Base-by-base conservation (phyloP, 1,140 invertebrate species). In the Arion vulgaris region DNA sequence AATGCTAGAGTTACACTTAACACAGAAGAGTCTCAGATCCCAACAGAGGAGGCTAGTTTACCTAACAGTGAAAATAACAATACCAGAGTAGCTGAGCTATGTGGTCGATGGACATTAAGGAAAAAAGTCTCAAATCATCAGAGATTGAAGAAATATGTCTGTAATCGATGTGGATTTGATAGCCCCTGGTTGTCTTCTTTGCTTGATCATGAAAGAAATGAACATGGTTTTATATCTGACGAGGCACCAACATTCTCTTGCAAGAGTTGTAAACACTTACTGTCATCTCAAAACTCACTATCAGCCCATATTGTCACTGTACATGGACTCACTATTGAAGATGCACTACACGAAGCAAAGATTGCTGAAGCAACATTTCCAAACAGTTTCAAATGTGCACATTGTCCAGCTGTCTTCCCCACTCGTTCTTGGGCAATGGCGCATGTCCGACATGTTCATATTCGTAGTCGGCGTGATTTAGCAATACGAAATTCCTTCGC, bases 101-200 rank as follows among this genome's bases (percentile, higher is more conserved):
- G 85, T 72, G 83, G 83, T 75, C 80, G 81, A 71, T 85, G 85
- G 85, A 84, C 84, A 51, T 68, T 87, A 19, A 84, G 87, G 41
- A 84, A 81, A 53, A 83, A 86, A 66, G 83, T 85, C 36, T 80
- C 86, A 45, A 39, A 49, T 34, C 26, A 68, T n/a, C 41, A 32
- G 23, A 51, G 89, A 69, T 85, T 87, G 74, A 96, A 97, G 91
- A 95, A 95, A 39, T 98, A 97, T 91, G 95, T 96, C 71, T 98
- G 97, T 92, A 95, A 96, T 0, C 95, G 96, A 87, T 98, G 97
- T 88, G 95, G 95, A 66, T 98, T 97, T 90, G 95, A 95, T n/a
- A 97, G 96, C 28, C 94, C 96, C 78, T 95, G 97, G 87, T 93
- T 98, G 80, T 96, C 96, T 38, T 96, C 97, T 89, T 93, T 98